phyloP scores from a whole-genome alignment of 2,797 vertebrate genomes.

The Anguilla pacifica region DNA sequence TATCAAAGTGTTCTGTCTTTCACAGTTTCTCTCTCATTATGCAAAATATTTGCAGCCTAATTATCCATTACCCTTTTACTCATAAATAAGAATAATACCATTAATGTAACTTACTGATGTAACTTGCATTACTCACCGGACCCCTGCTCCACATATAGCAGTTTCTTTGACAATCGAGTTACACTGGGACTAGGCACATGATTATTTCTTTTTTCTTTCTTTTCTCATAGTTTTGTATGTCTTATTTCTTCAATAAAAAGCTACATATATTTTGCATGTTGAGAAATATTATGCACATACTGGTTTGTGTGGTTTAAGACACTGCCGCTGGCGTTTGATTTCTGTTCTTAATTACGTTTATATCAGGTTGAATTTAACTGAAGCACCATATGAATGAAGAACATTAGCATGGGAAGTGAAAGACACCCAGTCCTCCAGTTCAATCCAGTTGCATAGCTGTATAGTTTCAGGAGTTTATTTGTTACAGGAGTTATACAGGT shows the following conservation, averaged over 20 bases:
- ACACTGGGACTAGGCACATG: too few species aligned
- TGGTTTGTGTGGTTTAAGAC: neutral
- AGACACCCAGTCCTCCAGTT: neutral
- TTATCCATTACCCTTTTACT: neutral
- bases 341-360: neutral
- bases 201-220: too few species aligned
- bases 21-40: neutral
- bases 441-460: neutral
- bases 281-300: neutral
- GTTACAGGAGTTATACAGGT: slow-evolving; percentile 23
- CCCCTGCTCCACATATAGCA: neutral
- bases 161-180: too few species aligned
- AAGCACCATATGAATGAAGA: neutral
- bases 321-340: neutral
- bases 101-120: neutral
- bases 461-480: slow-evolving; percentile 7
- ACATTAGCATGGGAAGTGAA: slow-evolving; percentile 10
- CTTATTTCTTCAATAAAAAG: neutral
- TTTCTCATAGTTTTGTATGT: too few species aligned
- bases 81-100: neutral
- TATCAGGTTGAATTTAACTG: neutral
- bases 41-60: neutral
- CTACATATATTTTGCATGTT: neutral
- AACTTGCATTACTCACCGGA: neutral
- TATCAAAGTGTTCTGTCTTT: neutral